These are phyloP conservation scores for Enteromius thamalakanensis DNA, from an alignment of 2,797 vertebrate genomes.

Conservation along the genomic window DNA sequence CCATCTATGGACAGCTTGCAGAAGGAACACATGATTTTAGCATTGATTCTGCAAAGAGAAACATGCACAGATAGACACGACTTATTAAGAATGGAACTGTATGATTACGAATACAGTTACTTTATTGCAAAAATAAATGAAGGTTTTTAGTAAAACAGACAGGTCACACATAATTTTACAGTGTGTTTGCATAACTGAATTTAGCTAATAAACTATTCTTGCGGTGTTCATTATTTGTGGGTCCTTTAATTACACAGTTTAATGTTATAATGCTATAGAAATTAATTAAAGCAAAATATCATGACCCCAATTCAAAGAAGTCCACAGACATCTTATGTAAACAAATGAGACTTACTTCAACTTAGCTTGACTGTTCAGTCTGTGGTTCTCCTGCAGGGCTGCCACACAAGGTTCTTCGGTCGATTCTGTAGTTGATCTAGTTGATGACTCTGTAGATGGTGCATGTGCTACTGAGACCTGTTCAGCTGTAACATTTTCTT, in stretches of 20 bases:
- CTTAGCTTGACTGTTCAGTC: slow-evolving; percentile 14
- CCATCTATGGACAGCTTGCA: slow-evolving; percentile 67
- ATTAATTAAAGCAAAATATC: not conserved
- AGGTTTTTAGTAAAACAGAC: not conserved
- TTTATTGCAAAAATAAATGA: not conserved
- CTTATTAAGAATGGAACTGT: not conserved
- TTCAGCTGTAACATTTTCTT: not conserved
- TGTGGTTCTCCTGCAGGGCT: not conserved
- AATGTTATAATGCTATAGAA: not conserved
- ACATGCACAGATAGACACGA: slow-evolving; percentile 5
- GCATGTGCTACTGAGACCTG: not conserved
- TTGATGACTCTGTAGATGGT: slow-evolving; percentile 20
- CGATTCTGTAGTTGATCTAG: not conserved
- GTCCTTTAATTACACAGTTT: not conserved
- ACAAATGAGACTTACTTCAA: slow-evolving; percentile 36
- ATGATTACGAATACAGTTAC: not conserved
- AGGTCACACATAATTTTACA: not conserved
- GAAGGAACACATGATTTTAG: slow-evolving; percentile 60
- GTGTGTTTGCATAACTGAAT: not conserved
- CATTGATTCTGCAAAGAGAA: slow-evolving; percentile 40
- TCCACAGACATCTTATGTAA: not conserved
- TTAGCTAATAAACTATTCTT: not conserved
- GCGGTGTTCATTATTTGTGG: not conserved
- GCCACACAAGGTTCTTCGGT: not conserved
- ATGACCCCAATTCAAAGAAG: not conserved